Percentiles rank a stretch among this genome's conserved stretches.
These are phyloP conservation scores for Hydrolagus colliei DNA, from an alignment of 2,797 vertebrate species.

Conservation along the genomic window DNA sequence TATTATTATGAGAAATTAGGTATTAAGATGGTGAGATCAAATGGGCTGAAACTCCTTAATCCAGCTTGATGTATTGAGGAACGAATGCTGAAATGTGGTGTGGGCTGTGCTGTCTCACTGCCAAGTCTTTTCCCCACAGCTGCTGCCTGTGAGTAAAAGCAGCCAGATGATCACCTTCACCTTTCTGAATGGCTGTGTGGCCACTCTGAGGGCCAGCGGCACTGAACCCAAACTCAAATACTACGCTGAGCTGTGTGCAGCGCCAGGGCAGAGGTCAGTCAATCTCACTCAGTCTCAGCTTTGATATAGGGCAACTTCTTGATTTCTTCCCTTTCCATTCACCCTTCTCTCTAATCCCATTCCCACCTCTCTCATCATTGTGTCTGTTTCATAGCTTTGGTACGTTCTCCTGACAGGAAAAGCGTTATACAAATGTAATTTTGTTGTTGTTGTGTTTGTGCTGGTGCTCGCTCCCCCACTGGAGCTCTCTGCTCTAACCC, in stretches of 20 bases:
- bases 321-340: too few species aligned
- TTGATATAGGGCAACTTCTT: too few species aligned
- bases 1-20: too few species aligned
- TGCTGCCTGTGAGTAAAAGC: conserved; percentile 74
- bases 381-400: neutral
- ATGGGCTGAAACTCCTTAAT: neutral
- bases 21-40: neutral
- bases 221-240: conserved; percentile 96
- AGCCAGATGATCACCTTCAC: conserved; percentile 93
- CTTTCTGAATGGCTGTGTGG: conserved; percentile 79
- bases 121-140: conserved; percentile 48
- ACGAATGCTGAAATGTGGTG: too few species aligned
- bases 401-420: neutral
- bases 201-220: conserved; percentile 86
- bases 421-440: too few species aligned
- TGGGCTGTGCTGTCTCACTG: neutral
- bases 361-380: neutral
- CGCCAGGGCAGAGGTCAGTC: conserved; percentile 69
- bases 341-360: neutral
- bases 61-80: neutral
- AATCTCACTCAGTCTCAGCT: neutral
- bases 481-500: too few species aligned
- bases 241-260: conserved; percentile 80
- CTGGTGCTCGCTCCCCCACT: neutral
- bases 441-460: neutral